phyloP scores from a whole-genome alignment of 2,888 invertebrate genomes.

The Halocaridina rubra region DNA sequence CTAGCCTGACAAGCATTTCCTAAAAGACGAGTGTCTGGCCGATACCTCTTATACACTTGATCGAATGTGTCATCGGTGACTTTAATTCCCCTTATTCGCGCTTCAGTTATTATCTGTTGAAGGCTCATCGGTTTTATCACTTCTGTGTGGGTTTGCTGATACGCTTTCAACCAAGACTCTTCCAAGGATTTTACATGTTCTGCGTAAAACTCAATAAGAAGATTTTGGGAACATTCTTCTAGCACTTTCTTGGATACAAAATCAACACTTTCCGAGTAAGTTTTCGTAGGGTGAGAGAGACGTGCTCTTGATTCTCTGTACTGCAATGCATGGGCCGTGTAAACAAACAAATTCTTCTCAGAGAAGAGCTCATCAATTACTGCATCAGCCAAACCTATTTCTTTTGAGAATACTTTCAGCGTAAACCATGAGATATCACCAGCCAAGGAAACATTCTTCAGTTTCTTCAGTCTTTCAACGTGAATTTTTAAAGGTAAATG shows the following conservation, averaged over 20 bases:
- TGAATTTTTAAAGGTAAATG: background rate
- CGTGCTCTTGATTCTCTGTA: constrained; percentile 1
- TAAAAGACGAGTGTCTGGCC: background rate
- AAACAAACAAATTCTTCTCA: background rate
- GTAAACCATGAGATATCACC: constrained; percentile 27
- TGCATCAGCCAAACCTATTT: background rate
- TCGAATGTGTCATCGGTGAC: background rate
- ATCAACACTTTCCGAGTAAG: background rate
- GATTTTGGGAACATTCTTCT: background rate
- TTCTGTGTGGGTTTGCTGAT: background rate
- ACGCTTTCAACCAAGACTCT: constrained; percentile 1
- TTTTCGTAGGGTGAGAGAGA: background rate
- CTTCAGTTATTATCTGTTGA: background rate
- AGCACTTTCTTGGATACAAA: background rate
- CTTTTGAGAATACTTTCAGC: background rate
- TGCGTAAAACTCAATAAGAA: background rate
- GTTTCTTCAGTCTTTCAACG: background rate
- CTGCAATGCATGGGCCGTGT: constrained; percentile 11
- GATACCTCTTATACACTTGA: background rate
- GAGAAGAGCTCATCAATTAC: background rate
- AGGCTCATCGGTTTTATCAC: background rate
- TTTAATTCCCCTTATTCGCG: background rate
- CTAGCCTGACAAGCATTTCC: background rate
- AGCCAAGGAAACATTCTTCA: background rate
- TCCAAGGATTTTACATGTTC: background rate